These are phyloP conservation scores for Apistogramma diplotaenia DNA, from an alignment of 2,113 vertebrate species.

Conservation along the genomic window DNA sequence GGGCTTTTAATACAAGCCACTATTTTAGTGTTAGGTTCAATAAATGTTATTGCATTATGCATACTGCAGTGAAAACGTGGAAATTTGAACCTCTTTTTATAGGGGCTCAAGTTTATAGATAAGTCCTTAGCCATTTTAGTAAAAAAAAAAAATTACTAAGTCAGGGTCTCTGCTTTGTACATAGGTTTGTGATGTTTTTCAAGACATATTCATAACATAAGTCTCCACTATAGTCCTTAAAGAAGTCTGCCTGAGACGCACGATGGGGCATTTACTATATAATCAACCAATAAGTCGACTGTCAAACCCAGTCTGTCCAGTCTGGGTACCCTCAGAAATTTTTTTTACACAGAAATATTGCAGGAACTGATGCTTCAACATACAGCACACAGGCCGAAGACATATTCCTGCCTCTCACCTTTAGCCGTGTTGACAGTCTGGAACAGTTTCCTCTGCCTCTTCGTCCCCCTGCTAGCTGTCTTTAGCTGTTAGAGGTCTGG, in stretches of 20 bases:
- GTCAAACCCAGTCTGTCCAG: not conserved
- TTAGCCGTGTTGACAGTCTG: not conserved
- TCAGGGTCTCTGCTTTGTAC: too few species aligned
- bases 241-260: not conserved
- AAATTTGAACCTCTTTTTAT: too few species aligned
- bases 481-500: not conserved
- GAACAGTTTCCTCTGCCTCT: not conserved
- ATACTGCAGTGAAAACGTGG: too few species aligned
- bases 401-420: not conserved
- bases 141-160: too few species aligned
- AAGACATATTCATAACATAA: too few species aligned
- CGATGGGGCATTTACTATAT: not conserved
- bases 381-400: not conserved
- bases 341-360: not conserved
- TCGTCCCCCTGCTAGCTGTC: not conserved
- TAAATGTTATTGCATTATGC: too few species aligned
- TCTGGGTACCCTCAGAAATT: not conserved
- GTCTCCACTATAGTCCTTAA: too few species aligned
- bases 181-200: too few species aligned
- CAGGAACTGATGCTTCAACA: not conserved
- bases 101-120: too few species aligned
- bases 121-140: too few species aligned
- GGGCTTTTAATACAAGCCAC: too few species aligned
- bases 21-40: too few species aligned
- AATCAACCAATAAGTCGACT: not conserved